phyloP scores from a whole-genome alignment of 2,888 invertebrate genomes.

The Agriopis marginaria region DNA sequence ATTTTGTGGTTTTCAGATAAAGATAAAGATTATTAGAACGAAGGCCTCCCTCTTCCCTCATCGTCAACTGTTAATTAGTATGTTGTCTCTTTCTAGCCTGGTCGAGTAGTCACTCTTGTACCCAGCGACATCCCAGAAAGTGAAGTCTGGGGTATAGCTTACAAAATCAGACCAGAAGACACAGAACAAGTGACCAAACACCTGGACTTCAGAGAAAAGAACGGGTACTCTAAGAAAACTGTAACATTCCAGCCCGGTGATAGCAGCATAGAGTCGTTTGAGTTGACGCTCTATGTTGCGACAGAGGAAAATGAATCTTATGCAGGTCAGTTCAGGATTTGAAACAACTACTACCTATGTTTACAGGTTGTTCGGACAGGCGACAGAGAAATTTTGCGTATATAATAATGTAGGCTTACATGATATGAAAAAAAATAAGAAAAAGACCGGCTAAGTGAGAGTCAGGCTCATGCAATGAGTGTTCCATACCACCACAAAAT shows the following conservation, averaged over 20 bases:
- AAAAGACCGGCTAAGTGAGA: no score
- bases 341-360: neutral
- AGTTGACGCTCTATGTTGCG: slow-evolving; percentile 93
- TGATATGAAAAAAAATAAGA: no score
- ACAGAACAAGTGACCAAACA: slow-evolving; percentile 91
- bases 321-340: slow-evolving; percentile 76
- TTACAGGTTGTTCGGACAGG: neutral
- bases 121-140: slow-evolving; percentile 86
- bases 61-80: neutral
- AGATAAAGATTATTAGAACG: no score
- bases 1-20: no score
- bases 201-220: slow-evolving; percentile 96
- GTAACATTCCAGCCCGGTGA: slow-evolving; percentile 90
- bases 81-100: slow-evolving; percentile 88
- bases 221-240: slow-evolving; percentile 92
- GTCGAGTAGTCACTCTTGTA: slow-evolving; percentile 95
- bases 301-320: slow-evolving; percentile 93
- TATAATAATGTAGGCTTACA: no score
- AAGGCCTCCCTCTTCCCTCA: no score
- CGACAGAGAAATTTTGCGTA: no score
- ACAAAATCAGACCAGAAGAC: slow-evolving; percentile 91
- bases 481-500: no score
- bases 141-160: slow-evolving; percentile 96
- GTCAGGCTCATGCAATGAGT: no score
- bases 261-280: slow-evolving; percentile 83